phyloP scores from a whole-genome alignment of 2,888 invertebrate genomes.

The Macrophya alboannulata region DNA sequence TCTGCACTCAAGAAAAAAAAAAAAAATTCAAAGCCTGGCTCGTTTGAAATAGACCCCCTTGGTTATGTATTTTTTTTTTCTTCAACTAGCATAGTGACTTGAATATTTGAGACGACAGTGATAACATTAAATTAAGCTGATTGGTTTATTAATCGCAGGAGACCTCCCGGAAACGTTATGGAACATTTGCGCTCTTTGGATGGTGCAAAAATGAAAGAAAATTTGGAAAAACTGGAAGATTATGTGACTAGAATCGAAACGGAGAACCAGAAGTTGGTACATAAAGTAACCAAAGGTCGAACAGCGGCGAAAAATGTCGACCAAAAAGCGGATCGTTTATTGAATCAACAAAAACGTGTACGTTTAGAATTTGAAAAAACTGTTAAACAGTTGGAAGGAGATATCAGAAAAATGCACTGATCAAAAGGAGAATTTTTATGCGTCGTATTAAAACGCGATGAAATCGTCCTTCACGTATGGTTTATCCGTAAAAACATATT shows the following conservation, averaged over 20 bases:
- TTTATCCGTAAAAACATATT: too few species aligned
- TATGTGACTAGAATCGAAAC: slow-evolving; percentile 67
- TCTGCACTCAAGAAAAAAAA: too few species aligned
- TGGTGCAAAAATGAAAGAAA: slow-evolving; percentile 67
- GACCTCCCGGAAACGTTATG: slow-evolving; percentile 73
- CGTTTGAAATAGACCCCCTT: too few species aligned
- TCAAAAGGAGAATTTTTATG: not conserved
- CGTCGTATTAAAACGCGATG: not conserved
- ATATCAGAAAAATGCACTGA: slow-evolving; percentile 54
- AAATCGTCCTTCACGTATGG: not conserved
- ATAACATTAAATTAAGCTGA: not conserved
- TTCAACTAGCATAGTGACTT: not conserved
- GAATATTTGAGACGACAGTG: not conserved
- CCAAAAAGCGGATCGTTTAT: slow-evolving; percentile 61
- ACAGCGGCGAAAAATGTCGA: slow-evolving; percentile 59
- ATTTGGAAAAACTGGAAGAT: slow-evolving; percentile 65
- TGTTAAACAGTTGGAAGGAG: slow-evolving; percentile 61
- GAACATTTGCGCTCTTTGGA: slow-evolving; percentile 71
- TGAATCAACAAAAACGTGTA: slow-evolving; percentile 57
- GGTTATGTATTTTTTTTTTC: not conserved
- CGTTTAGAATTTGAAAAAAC: slow-evolving; percentile 63
- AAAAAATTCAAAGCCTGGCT: too few species aligned
- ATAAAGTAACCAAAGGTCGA: slow-evolving; percentile 65
- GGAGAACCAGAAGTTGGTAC: slow-evolving; percentile 69
- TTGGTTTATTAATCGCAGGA: slow-evolving; percentile 65